Evolutionary conservation across 2,797 vertebrate species (phyloP), one percentile per base, ranked within the genome.

Genomic region (Chaetodon trifasciatus): DNA sequence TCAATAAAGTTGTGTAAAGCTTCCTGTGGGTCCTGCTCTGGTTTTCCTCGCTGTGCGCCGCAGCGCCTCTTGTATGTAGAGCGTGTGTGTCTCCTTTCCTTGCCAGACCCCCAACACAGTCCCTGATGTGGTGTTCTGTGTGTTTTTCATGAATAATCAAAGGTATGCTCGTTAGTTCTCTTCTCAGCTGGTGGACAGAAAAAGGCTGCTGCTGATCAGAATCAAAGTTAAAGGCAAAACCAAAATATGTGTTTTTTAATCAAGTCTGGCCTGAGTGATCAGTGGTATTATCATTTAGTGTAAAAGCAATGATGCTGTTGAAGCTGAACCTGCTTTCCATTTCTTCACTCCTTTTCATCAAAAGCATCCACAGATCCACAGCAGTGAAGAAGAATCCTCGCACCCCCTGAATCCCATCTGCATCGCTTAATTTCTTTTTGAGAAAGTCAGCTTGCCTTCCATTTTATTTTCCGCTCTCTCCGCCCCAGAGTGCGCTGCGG

Each of bases 1-100:
- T 97, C 96, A 99, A 99, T 99, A 99, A 99, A 99, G 96, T 95
- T 98, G 95, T 97, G 97, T 97, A 97, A 97, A 96, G 97, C 96
- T 96, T 96, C 96, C 49, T 46, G 67, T n/a, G 76, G 50, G 93
- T 80, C 91, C 90, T 94, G 89, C 89, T 90, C 76, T 75, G 37
- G 21, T 75, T 74, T 63, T 68, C 49, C 32, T 57, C 63, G 21
- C 19, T 21, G 19, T 69, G 19, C n/a, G 19, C 55, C 56, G 68
- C 32, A 35, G 37, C 24, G 46, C 21, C 53, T 67, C n/a, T 52
- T 40, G 2, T 46, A 16, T 53, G 8, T 42, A 2, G 9, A 21
- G 21, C 21, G 39, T 46, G 28, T 67, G 35, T n/a, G 23, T 50
- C 8, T 60, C 1, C 8, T 23, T n/a, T 55, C 24, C 10, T 53